Conservation (phyloP, 2,113 vertebrate species). For the Tinamus guttatus region DNA sequence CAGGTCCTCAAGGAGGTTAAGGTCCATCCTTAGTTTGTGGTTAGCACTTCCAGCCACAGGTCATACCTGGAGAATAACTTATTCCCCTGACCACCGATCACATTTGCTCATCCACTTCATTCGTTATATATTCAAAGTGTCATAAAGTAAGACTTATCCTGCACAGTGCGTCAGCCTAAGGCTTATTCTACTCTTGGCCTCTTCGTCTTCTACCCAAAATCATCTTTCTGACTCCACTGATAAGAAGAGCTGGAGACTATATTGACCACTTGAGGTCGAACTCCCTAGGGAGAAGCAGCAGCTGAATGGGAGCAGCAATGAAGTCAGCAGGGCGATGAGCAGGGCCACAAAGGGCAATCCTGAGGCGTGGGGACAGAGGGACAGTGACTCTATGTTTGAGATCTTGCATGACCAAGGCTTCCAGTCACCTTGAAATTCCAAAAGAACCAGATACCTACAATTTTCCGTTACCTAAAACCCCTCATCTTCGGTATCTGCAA, state of each 20-base stretch:
- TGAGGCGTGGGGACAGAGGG: accelerated
- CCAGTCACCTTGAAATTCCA: not conserved
- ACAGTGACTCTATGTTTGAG: accelerated
- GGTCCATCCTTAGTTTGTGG: accelerated
- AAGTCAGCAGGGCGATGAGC: not conserved
- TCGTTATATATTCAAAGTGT: not conserved
- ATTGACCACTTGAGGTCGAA: not conserved
- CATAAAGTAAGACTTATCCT: not conserved
- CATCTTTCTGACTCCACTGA: too few relatives aligned
- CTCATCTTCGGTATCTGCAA: not conserved
- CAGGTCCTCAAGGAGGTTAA: not conserved
- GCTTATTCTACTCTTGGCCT: accelerated
- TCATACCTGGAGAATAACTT: not conserved
- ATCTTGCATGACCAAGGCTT: not conserved
- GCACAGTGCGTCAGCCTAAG: not conserved
- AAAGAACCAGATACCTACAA: not conserved
- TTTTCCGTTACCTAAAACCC: not conserved
- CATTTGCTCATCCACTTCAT: not conserved
- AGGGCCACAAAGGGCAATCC: too few relatives aligned
- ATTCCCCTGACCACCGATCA: not conserved
- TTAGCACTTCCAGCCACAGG: not conserved
- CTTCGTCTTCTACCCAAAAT: not conserved
- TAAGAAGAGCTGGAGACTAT: not conserved
- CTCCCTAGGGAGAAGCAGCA: not conserved
- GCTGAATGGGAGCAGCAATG: not conserved